A percentile compares a stretch with the other conserved stretches of the same genome.
Evolutionary conservation across 2,113 vertebrate genomes (phyloP).

Genomic region (Scatophagus argus): DNA sequence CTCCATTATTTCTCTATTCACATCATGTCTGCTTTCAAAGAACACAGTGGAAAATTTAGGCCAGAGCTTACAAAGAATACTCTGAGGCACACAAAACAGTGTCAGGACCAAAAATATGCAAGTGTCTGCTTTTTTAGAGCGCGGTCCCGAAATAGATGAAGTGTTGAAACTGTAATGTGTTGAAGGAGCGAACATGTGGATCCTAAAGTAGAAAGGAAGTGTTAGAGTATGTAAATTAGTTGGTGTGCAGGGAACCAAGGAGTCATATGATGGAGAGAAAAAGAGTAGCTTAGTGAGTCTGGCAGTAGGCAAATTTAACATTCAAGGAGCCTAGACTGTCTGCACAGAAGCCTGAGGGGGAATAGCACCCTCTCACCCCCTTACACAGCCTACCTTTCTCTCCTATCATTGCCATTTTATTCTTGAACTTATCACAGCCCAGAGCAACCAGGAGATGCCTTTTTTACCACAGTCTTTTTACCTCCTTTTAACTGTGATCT

Average conservation of each 20-base stretch:
- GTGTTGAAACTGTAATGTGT: conserved; percentile 40
- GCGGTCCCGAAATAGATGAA: conserved; percentile 61
- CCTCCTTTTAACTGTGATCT: conserved; percentile 24
- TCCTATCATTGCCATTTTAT: conserved; percentile 17
- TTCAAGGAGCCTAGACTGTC: conserved; percentile 23
- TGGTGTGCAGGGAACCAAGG: background rate
- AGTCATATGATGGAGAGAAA: conserved; percentile 10
- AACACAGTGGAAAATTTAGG: conserved; percentile 59
- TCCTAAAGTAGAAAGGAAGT: conserved; percentile 63
- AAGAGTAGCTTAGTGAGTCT: conserved; percentile 33
- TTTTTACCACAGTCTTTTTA: conserved; percentile 10
- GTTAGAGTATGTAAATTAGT: conserved; percentile 46
- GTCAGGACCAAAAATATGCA: conserved; percentile 73
- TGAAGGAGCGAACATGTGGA: conserved; percentile 49
- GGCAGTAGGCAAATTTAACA: conserved; percentile 22
- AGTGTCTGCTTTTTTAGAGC: conserved; percentile 60
- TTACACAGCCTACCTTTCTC: background rate
- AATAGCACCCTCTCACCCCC: conserved; percentile 17
- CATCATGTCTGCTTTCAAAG: conserved; percentile 69
- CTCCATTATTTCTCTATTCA: conserved; percentile 7
- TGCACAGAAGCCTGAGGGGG: conserved; percentile 12
- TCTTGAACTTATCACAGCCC: conserved; percentile 3
- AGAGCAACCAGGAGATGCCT: background rate
- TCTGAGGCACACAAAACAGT: conserved; percentile 58
- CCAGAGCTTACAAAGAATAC: conserved; percentile 60